Percentiles rank a stretch among this genome's conserved stretches.
These are phyloP conservation scores for Pteropus rufus DNA, from an alignment of 2,797 vertebrate species.

Conservation along the genomic window DNA sequence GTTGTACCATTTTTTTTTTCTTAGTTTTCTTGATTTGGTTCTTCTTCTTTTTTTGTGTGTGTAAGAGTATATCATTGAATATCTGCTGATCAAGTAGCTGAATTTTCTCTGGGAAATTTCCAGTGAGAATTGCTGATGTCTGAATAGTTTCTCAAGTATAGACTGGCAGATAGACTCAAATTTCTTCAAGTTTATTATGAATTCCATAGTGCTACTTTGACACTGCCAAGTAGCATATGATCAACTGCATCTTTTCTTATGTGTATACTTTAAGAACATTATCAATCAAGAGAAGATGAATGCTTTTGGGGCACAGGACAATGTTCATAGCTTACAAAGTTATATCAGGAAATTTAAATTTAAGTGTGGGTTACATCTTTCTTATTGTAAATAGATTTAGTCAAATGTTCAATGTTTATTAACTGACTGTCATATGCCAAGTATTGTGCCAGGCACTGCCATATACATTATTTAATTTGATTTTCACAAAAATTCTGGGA, in stretches of 20 bases:
- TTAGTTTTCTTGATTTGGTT: not conserved
- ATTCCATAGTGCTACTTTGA: not conserved
- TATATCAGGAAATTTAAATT: not conserved
- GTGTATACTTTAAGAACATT: not conserved
- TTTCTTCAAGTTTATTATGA: constrained; percentile 38
- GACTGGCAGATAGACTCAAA: not conserved
- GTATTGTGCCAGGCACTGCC: not conserved
- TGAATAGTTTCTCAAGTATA: not conserved
- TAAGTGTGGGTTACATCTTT: not conserved
- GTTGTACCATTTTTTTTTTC: not conserved
- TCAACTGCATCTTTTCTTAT: not conserved
- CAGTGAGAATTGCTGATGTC: not conserved
- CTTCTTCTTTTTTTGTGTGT: not conserved
- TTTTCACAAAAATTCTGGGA: constrained; percentile 13
- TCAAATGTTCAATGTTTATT: not conserved
- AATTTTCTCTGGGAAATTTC: constrained; percentile 46
- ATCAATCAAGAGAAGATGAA: not conserved
- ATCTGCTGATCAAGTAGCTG: constrained; percentile 28
- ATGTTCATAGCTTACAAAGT: not conserved
- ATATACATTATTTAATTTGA: constrained; percentile 11
- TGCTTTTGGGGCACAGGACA: not conserved
- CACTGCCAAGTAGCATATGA: not conserved
- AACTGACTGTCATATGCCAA: not conserved
- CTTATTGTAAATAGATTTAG: not conserved
- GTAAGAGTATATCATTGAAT: not conserved